Evolutionary conservation across 2,888 invertebrate species (phyloP), one percentile per base, ranked within the genome.

Genomic region (Oxystoma pomonae): DNA sequence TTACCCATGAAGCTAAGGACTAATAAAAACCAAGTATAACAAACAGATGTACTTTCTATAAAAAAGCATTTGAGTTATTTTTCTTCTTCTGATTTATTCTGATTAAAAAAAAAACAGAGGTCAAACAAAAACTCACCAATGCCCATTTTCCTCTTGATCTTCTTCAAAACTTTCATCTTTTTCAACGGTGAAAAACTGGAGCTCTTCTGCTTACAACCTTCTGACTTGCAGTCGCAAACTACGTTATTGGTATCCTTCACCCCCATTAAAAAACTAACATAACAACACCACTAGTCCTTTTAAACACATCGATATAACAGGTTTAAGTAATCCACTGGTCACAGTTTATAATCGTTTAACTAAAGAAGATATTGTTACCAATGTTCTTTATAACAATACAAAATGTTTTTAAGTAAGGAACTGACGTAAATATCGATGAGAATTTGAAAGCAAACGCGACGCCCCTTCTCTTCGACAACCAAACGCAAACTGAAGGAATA

Each of bases 151-250:
- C 88, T 89, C 81, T 93, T 93, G 75, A 94, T 90, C 79, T 93
- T 94, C 85, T 94, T 94, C 68, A 94, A 82, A 67, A 94, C 90
- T 83, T 93, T 93, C 91, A 94, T 93, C 83, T 92, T 93, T 71
- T 82, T 82, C 64, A 84, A 73, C 5, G 85, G 84, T 63, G 84
- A 81, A 66, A 84, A 78, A 50, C 65, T 62, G 61, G 82, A 78
- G 66, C 78, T 81, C 68, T 73, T 73, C 63, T 68, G 70, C 68
- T 76, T 74, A 62, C 72, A 72, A 60, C 73, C 72, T 63, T 75
- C 75, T 66, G 71, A 73, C 72, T 77, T 75, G 75, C 79, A 79
- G 70, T 73, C 72, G 66, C 72, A 71, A 68, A 65, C 64, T 58
- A 67, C 62, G 21, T 70, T 70, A 72, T 76, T 77, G 35, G 35